Evolutionary conservation across 1,140 invertebrate species (phyloP), one percentile per base, ranked within the genome.

Genomic region (Mya arenaria): DNA sequence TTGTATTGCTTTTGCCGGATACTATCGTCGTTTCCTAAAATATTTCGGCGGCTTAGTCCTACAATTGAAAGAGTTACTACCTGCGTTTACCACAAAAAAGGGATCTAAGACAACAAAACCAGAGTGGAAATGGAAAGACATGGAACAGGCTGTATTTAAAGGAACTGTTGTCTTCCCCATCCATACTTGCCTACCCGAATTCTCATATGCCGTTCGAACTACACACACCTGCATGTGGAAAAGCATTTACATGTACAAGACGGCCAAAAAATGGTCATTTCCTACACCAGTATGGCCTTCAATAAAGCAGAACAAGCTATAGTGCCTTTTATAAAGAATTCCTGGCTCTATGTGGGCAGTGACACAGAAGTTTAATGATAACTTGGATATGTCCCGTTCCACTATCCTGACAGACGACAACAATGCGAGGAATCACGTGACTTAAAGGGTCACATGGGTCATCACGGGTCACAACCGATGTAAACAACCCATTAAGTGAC

Each of bases 301-400:
- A 48, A 13, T n/a, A 71, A 71, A 3, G 37, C 41, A n/a, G 37
- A 71, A 32, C 68, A 52, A 71, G 4, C 25, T 71, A 71, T 37
- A 41, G 37, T 48, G 68, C 68, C 23, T 48, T 48, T 52, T 44
- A 71, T 23, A 36, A 44, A 10, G 68, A 71, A n/a, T 48, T 71
- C 23, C 48, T 48, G 48, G 13, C 68, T 3, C 36, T 71, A 48
- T 44, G 30, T 71, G 68, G 68, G 68, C 17, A 23, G 68, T 71
- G 1, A 71, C 36, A n/a, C 4, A 71, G 13, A 41, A 41, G 28
- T 48, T 23, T 44, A 23, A 41, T 0, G 41, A 71, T 44, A n/a
- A 71, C 10, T 32, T 71, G 13, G 23, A 0, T 71, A 5, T n/a
- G 13, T 10, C 17, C 23, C 8, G 13, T 48, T 71, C 48, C 44